Evolutionary conservation across 2,888 invertebrate genomes (phyloP).

Genomic region (Sycophila texana): DNA sequence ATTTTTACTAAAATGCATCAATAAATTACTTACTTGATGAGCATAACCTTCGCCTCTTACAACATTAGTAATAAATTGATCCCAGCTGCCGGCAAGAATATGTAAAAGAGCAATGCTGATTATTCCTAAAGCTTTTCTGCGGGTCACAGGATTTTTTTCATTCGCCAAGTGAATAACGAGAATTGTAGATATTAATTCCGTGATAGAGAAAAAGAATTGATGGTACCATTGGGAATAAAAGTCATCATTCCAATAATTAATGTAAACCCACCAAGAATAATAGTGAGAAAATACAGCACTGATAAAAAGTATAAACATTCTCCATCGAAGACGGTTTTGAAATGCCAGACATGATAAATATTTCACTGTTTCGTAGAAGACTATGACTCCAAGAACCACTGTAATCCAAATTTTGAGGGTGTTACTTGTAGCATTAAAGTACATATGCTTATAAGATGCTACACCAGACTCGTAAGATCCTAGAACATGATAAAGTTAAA

Average conservation of each 20-base stretch:
- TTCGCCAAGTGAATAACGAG: constrained; percentile 79
- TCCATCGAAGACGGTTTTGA: constrained; percentile 77
- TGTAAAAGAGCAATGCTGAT: constrained; percentile 80
- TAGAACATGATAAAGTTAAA: constrained; percentile 62
- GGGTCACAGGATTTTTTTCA: constrained; percentile 77
- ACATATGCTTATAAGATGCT: constrained; percentile 83
- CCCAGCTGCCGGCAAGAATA: constrained; percentile 80
- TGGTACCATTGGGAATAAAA: constrained; percentile 84
- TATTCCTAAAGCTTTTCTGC: constrained; percentile 79
- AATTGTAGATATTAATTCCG: constrained; percentile 80
- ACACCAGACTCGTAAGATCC: constrained; percentile 84
- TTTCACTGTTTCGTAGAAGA: constrained; percentile 80
- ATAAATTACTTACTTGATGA: constrained; percentile 78
- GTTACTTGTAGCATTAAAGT: constrained; percentile 83
- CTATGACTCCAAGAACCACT: constrained; percentile 79
- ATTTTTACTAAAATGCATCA: neutral
- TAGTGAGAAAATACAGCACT: constrained; percentile 82
- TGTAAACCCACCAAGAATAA: constrained; percentile 84
- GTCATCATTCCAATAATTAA: constrained; percentile 85
- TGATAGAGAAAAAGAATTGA: constrained; percentile 80
- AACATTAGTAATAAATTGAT: constrained; percentile 82
- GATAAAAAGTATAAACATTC: constrained; percentile 81
- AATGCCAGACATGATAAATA: constrained; percentile 78
- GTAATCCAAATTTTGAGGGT: constrained; percentile 82
- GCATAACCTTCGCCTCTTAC: constrained; percentile 81